A percentile compares a stretch with the other conserved stretches of the same genome.
phyloP scores from a whole-genome alignment of 2,888 invertebrate genomes.

The Metalampra italica region DNA sequence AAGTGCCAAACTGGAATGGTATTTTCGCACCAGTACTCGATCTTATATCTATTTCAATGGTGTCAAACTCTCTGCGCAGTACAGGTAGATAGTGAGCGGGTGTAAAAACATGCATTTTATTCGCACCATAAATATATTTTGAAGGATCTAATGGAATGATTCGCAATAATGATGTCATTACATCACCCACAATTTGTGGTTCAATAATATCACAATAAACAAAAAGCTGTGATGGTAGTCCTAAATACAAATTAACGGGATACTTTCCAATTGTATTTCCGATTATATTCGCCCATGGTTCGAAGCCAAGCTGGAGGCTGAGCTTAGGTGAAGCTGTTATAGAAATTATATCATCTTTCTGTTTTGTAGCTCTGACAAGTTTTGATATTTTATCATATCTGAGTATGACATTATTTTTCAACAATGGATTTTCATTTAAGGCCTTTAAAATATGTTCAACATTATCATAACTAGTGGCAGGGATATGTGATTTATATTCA shows the following conservation, averaged over 20 bases:
- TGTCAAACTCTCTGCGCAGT: slow-evolving; percentile 30
- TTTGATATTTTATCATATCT: slow-evolving; percentile 17
- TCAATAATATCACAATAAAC: too few relatives aligned
- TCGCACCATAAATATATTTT: slow-evolving; percentile 21
- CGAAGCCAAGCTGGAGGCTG: too few relatives aligned
- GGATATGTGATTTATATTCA: slow-evolving; percentile 19
- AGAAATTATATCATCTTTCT: background rate
- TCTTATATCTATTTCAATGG: slow-evolving; percentile 33
- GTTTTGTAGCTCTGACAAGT: slow-evolving; percentile 2
- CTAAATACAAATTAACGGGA: slow-evolving; percentile 17
- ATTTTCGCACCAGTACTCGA: slow-evolving; percentile 22
- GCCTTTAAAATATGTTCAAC: slow-evolving; percentile 14
- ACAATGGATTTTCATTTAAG: slow-evolving; percentile 15
- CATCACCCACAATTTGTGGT: slow-evolving; percentile 21
- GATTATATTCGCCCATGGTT: slow-evolving; percentile 16
- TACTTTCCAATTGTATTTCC: slow-evolving; percentile 13
- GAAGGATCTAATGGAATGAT: slow-evolving; percentile 20
- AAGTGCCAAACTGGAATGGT: slow-evolving; percentile 28
- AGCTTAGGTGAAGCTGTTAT: slow-evolving; percentile 11
- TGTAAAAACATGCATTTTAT: slow-evolving; percentile 23
- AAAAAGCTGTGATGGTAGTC: too few relatives aligned
- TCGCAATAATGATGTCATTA: slow-evolving; percentile 20
- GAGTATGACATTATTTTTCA: slow-evolving; percentile 8
- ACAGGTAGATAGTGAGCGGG: slow-evolving; percentile 25
- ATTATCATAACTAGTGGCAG: slow-evolving; percentile 20